Evolutionary conservation across 2,113 vertebrate genomes (phyloP).

Genomic region (Australoheros scitulus): DNA sequence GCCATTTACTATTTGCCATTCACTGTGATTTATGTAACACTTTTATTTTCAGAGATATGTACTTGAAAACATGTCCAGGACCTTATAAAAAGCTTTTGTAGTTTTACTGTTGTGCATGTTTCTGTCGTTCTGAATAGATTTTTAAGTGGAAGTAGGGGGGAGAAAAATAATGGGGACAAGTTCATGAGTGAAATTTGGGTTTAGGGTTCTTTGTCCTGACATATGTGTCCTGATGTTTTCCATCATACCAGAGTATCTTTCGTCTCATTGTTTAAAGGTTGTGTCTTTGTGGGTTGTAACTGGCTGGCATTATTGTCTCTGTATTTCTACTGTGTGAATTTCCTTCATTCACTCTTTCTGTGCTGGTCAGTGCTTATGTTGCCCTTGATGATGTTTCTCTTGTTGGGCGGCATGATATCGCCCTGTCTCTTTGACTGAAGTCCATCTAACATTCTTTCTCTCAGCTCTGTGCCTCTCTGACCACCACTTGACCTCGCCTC

Average conservation of each 20-base stretch:
- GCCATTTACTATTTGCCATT: too few relatives aligned
- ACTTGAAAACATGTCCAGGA: neutral
- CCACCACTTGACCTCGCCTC: constrained; percentile 12
- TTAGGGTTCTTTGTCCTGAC: neutral
- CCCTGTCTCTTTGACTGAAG: constrained; percentile 21
- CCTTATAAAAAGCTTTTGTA: neutral
- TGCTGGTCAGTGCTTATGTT: constrained; percentile 36
- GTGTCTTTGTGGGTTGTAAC: constrained; percentile 41
- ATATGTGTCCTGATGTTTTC: neutral
- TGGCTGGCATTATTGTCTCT: constrained; percentile 44
- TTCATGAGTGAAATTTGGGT: constrained; percentile 15
- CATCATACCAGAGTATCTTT: constrained; percentile 17
- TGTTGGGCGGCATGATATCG: constrained; percentile 47
- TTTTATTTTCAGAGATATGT: neutral
- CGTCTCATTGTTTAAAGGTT: constrained; percentile 47
- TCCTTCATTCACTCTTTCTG: constrained; percentile 36
- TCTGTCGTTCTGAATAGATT: neutral
- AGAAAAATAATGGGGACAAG: neutral
- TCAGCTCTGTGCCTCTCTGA: neutral
- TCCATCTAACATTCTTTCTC: neutral
- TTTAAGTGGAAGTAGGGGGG: neutral
- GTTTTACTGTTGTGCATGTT: neutral
- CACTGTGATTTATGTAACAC: neutral
- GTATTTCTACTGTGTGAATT: constrained; percentile 49
- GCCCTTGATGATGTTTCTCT: constrained; percentile 36